phyloP scores from a whole-genome alignment of 2,888 invertebrate genomes.

The Idaea aversata region DNA sequence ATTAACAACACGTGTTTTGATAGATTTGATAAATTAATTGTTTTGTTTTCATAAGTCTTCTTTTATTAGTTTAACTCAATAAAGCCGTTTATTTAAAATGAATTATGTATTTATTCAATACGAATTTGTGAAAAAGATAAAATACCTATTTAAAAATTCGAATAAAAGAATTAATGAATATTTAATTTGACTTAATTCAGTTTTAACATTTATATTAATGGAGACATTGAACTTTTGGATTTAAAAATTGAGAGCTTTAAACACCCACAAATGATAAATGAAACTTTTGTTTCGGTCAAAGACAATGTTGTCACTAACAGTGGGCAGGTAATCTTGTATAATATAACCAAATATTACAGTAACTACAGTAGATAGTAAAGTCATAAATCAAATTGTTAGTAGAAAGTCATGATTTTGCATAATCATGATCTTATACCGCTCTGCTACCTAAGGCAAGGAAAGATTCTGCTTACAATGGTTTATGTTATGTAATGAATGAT shows the following conservation, averaged over 20 bases:
- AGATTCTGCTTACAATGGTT: slow-evolving; percentile 46
- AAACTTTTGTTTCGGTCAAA: neutral
- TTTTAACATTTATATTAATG: slow-evolving; percentile 7
- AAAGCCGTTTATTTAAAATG: slow-evolving; percentile 3
- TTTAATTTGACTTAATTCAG: neutral
- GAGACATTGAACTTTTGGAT: neutral
- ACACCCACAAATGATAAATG: neutral
- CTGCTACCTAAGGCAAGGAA: slow-evolving; percentile 34
- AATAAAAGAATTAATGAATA: slow-evolving; percentile 4
- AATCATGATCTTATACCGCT: slow-evolving; percentile 36
- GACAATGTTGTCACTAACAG: neutral
- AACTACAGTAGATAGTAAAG: slow-evolving; percentile 1
- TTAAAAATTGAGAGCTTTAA: neutral
- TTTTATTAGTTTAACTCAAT: neutral
- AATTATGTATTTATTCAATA: neutral
- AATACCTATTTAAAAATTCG: neutral
- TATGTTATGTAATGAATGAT: slow-evolving; percentile 46
- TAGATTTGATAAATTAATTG: slow-evolving; percentile 8
- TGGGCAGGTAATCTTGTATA: neutral
- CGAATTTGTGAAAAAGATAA: neutral
- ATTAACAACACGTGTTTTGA: neutral
- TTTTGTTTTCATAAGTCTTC: neutral
- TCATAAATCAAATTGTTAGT: slow-evolving; percentile 25
- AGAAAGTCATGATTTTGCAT: slow-evolving; percentile 58
- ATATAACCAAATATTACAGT: neutral